A percentile compares a stretch with the other conserved stretches of the same genome.
Evolutionary conservation across 2,797 vertebrate genomes (phyloP).

Genomic region (Pterois miles): DNA sequence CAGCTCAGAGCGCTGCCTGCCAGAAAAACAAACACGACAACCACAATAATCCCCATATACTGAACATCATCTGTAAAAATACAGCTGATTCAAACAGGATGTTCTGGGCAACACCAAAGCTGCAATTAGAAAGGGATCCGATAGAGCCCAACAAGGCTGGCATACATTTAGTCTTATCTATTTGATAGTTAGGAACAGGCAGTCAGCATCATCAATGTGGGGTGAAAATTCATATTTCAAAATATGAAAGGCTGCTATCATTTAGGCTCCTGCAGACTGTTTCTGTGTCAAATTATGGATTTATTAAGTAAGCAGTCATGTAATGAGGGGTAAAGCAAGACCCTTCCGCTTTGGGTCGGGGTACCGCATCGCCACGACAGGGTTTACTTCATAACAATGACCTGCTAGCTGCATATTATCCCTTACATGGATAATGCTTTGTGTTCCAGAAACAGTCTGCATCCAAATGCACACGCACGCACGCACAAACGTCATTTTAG

Average conservation of each 20-base stretch:
- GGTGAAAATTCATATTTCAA: neutral
- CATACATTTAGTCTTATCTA: neutral
- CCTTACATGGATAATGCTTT: neutral
- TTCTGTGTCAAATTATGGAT: no score
- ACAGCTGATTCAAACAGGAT: neutral
- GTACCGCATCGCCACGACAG: no score
- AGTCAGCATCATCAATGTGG: neutral
- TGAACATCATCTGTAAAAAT: neutral
- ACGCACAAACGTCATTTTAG: neutral
- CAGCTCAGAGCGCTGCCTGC: constrained; percentile 89
- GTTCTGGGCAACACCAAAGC: neutral
- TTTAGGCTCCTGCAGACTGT: no score
- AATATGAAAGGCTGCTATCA: neutral
- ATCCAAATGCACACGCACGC: neutral
- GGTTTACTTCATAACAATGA: no score
- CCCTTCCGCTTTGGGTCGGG: no score
- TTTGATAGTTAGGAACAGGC: neutral
- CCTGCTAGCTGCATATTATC: no score
- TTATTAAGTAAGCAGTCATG: no score
- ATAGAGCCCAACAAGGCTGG: neutral
- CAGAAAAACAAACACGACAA: neutral
- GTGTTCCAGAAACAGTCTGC: neutral
- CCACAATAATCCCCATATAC: neutral
- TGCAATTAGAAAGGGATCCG: neutral
- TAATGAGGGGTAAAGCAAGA: no score